Evolutionary conservation across 2,888 invertebrate genomes (phyloP).

Genomic region (Ectobius pallidus): DNA sequence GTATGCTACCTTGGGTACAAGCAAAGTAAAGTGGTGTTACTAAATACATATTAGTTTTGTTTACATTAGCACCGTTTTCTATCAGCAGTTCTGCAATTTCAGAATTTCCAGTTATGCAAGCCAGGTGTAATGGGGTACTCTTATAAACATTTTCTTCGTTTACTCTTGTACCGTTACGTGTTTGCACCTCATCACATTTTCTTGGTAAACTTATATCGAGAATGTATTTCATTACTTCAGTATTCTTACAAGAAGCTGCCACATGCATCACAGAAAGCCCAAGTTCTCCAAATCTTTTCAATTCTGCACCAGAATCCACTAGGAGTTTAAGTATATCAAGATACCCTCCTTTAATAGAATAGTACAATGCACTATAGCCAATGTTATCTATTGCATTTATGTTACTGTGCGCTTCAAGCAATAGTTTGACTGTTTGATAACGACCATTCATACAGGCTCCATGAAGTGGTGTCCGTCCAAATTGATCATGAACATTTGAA

Average conservation of each 20-base stretch:
- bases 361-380: background rate
- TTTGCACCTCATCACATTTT: background rate
- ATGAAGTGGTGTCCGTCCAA: background rate
- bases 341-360: background rate
- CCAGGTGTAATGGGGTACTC: background rate
- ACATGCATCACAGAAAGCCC: background rate
- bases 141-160: background rate
- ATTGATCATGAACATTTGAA: background rate
- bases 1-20: too few species aligned
- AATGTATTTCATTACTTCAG: background rate
- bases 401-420: background rate
- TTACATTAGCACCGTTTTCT: too few species aligned
- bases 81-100: background rate
- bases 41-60: too few species aligned
- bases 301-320: background rate
- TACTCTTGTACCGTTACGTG: background rate
- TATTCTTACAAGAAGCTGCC: background rate
- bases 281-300: background rate
- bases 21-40: too few species aligned
- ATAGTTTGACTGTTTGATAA: background rate
- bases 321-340: background rate
- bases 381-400: background rate
- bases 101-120: background rate
- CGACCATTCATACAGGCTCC: background rate
- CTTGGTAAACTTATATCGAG: too few species aligned